Conservation (phyloP, 1,140 invertebrate species). For the Dufourea novaeangliae region DNA sequence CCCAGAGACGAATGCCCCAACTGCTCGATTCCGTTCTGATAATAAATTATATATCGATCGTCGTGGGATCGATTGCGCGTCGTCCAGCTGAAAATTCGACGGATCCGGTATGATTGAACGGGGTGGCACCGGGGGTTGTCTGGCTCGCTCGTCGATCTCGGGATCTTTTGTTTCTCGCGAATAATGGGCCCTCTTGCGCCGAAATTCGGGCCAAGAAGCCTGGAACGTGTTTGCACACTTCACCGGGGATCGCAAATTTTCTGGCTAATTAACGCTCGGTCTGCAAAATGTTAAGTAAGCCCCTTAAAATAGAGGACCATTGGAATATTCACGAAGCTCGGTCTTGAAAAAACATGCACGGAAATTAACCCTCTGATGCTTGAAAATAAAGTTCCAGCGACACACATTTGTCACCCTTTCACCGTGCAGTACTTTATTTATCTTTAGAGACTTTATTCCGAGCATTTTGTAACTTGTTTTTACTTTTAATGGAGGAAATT, state of each 20-base stretch:
- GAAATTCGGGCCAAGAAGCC: neutral
- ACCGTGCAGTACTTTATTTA: too few species aligned
- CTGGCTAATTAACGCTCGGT: slow-evolving; percentile 1
- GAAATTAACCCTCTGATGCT: too few species aligned
- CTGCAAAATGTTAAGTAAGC: neutral
- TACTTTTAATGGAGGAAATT: too few species aligned
- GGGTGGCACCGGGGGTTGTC: neutral
- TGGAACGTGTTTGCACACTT: neutral
- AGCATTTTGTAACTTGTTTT: too few species aligned
- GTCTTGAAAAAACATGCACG: too few species aligned
- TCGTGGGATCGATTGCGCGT: slow-evolving; percentile 28
- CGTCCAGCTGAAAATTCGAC: neutral
- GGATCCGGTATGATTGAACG: neutral
- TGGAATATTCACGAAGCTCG: too few species aligned
- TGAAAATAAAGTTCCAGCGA: too few species aligned
- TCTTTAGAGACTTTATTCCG: too few species aligned
- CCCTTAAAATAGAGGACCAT: too few species aligned
- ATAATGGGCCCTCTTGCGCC: slow-evolving; percentile 9
- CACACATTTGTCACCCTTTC: too few species aligned
- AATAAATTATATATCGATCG: slow-evolving; percentile 37
- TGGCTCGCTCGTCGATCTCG: slow-evolving; percentile 12
- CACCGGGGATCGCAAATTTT: neutral
- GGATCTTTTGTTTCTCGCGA: slow-evolving; percentile 21
- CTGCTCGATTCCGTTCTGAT: slow-evolving; percentile 39
- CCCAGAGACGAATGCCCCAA: slow-evolving; percentile 55